Evolutionary conservation across 2,888 invertebrate species (phyloP), one percentile per base, ranked within the genome.

Genomic region (Tiliacea aurago): DNA sequence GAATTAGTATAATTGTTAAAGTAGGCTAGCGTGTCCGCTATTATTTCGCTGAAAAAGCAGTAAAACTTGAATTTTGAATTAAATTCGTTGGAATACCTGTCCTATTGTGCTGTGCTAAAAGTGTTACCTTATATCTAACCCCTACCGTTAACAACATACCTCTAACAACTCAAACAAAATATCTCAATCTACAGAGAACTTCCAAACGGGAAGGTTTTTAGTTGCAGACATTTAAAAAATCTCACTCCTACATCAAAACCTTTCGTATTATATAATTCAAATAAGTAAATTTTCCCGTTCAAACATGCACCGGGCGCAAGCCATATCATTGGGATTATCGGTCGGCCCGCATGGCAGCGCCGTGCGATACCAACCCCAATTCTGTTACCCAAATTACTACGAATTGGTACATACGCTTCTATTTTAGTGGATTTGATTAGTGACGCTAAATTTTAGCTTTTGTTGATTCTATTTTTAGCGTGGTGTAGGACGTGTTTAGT

Each of bases 281-380:
- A n/a, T n/a, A 62, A 85, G 72, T 81, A 10, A 0, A 78, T 65
- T 80, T 0, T 1, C 53, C 4, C 37, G 13, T 78, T 41, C 70
- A 85, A 92, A 91, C 78, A 72, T 37, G 73, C 81, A 83, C 70
- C 20, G 65, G 68, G 75, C 85, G 89, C 87, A 86, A 84, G 87
- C 89, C 88, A 88, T 92, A 92, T 93, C 93, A 89, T 89, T 87
- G 90, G 89, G 88, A 89, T 92, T 92, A 93, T 93, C 92, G 89
- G 87, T 88, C 85, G 83, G 87, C 91, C 93, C 91, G 92, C 93
- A 93, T 93, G 89, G 87, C 88, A 84, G 87, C 86, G 69, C 70
- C 65, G 64, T 62, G 85, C 88, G 92, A 93, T 92, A 91, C 83
- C 86, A 85, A 79, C 81, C 89, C 81, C 89, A 90, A 92, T 92